Conservation (phyloP, 2,113 vertebrate species). For the Pedetes capensis region DNA sequence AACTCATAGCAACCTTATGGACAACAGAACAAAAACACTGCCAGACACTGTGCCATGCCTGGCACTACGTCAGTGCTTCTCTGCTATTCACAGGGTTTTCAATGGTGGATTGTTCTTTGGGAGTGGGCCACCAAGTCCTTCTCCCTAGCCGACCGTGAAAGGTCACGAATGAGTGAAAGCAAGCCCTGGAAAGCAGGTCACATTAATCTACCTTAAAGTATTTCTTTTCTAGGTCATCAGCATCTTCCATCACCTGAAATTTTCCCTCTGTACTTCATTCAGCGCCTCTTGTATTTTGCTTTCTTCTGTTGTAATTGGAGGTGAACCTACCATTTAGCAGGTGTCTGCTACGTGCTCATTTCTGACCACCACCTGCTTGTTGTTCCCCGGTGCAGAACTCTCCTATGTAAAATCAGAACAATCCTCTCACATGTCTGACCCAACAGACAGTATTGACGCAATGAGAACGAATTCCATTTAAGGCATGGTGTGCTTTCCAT, state of each 20-base stretch:
- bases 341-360: constrained; percentile 57
- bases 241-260: constrained; percentile 22
- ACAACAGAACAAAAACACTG: too few relatives aligned
- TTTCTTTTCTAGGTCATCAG: constrained; percentile 31
- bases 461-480: not conserved
- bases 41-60: too few relatives aligned
- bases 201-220: constrained; percentile 40
- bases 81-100: too few relatives aligned
- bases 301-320: constrained; percentile 61
- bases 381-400: constrained; percentile 65
- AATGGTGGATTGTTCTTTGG: too few relatives aligned
- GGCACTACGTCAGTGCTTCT: too few relatives aligned
- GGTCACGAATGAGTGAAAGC: too few relatives aligned
- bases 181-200: constrained; percentile 56
- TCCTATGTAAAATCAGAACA: constrained; percentile 58
- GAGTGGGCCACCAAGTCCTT: too few relatives aligned
- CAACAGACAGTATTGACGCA: not conserved
- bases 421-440: not conserved
- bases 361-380: constrained; percentile 65
- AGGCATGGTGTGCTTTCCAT: not conserved
- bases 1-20: too few relatives aligned
- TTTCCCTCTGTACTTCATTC: not conserved
- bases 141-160: too few relatives aligned
- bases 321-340: too few relatives aligned
- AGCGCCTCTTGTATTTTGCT: not conserved